These are phyloP conservation scores for Caenorhabditis brenneri DNA, from an alignment of 1,140 invertebrate genomes.

Conservation along the genomic window DNA sequence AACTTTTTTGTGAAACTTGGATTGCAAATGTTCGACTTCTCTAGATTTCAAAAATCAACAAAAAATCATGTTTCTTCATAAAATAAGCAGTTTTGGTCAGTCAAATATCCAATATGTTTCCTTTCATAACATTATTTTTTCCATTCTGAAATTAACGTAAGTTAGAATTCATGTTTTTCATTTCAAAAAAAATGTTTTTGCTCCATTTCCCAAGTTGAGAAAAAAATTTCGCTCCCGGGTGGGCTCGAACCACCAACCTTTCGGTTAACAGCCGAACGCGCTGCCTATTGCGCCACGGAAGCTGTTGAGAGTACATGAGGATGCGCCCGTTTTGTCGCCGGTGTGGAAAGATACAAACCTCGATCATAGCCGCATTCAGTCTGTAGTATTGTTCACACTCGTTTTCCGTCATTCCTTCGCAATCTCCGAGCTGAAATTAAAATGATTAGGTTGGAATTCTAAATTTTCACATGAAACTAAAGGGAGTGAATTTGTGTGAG, in stretches of 20 bases:
- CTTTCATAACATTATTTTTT: too few relatives aligned
- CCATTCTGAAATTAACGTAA: too few relatives aligned
- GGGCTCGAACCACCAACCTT: conserved; percentile 61
- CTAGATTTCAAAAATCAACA: too few relatives aligned
- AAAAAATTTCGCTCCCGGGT: conserved; percentile 54
- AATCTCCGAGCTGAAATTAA: conserved; percentile 52
- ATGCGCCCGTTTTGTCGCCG: too few relatives aligned
- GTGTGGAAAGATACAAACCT: background rate
- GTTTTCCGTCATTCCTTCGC: conserved; percentile 52
- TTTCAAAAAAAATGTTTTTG: conserved; percentile 6
- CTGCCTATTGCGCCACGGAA: conserved; percentile 47
- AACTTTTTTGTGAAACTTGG: too few relatives aligned
- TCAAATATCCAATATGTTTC: too few relatives aligned
- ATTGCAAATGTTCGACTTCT: too few relatives aligned
- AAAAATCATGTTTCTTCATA: too few relatives aligned
- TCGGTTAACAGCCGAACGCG: conserved; percentile 60
- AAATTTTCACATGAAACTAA: background rate
- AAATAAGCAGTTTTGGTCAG: too few relatives aligned
- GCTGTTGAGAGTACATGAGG: too few relatives aligned
- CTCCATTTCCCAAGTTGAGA: too few relatives aligned
- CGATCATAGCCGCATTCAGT: conserved; percentile 53
- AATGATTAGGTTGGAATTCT: background rate
- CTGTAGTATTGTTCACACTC: conserved; percentile 53
- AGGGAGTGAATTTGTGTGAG: background rate
- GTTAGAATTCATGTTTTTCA: background rate